Evolutionary conservation across 2,888 invertebrate genomes (phyloP).

Genomic region (Drosophila borealis): DNA sequence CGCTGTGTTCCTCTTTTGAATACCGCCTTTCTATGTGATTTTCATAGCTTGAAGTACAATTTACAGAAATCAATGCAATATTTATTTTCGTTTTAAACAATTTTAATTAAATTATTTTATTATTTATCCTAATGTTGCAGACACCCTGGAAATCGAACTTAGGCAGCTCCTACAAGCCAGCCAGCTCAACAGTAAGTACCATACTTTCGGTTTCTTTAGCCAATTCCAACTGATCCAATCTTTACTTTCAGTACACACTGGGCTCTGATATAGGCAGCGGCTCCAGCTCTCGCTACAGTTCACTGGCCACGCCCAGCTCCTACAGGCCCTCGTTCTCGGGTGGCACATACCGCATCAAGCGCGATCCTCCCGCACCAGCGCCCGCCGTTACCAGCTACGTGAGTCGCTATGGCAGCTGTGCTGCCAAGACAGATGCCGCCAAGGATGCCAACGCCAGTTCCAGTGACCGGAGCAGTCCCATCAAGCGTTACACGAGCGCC

Average conservation of each 20-base stretch:
- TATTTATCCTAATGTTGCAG: slow-evolving; percentile 56
- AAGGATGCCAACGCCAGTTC: slow-evolving; percentile 64
- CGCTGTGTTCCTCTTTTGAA: background rate
- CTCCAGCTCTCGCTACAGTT: slow-evolving; percentile 77
- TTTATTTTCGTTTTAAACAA: too few relatives aligned
- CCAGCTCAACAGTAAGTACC: slow-evolving; percentile 77
- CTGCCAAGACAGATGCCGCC: slow-evolving; percentile 44
- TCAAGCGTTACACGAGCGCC: slow-evolving; percentile 75
- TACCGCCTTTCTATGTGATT: background rate
- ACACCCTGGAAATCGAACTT: slow-evolving; percentile 84
- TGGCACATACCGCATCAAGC: slow-evolving; percentile 84
- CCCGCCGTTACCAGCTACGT: slow-evolving; percentile 72
- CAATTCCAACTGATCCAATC: too few relatives aligned
- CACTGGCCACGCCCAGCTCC: slow-evolving; percentile 82
- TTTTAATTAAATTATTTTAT: background rate
- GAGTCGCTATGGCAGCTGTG: slow-evolving; percentile 76
- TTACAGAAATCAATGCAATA: background rate
- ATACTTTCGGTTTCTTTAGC: too few relatives aligned
- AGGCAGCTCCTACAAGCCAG: slow-evolving; percentile 82
- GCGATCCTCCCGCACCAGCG: slow-evolving; percentile 76
- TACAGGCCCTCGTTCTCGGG: slow-evolving; percentile 85
- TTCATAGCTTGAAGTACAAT: background rate
- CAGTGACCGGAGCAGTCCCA: slow-evolving; percentile 68
- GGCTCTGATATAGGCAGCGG: slow-evolving; percentile 79
- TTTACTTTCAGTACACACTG: slow-evolving; percentile 77